A percentile compares a stretch with the other conserved stretches of the same genome.
These are phyloP conservation scores for Steinernema carpocapsae DNA, from an alignment of 2,888 invertebrate genomes.

Conservation along the genomic window DNA sequence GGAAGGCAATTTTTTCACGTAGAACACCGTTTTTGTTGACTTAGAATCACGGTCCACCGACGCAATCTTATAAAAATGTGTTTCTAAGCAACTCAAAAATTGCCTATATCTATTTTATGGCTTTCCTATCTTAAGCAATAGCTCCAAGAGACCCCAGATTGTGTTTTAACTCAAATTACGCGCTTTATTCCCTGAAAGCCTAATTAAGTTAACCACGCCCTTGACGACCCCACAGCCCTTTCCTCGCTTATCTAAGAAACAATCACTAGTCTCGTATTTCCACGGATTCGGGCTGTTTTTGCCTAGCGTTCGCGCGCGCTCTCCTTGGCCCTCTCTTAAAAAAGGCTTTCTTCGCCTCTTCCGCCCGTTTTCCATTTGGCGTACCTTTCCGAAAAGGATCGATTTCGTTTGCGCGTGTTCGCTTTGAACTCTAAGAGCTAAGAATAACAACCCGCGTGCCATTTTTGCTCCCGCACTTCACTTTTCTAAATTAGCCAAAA, in stretches of 20 bases:
- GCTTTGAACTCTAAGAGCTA: not conserved
- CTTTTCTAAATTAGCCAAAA: no score
- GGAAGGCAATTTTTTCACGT: no score
- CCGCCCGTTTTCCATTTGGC: constrained; percentile 4
- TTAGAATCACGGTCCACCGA: no score
- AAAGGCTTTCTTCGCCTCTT: not conserved
- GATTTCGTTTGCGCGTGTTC: constrained; percentile 30
- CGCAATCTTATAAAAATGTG: no score
- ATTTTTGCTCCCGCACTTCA: no score
- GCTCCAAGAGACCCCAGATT: not conserved
- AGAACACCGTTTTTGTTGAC: no score
- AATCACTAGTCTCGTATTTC: not conserved
- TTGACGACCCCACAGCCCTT: not conserved
- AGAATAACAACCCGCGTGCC: not conserved
- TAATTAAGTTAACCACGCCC: no score
- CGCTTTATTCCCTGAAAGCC: no score
- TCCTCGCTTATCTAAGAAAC: not conserved
- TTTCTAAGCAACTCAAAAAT: no score
- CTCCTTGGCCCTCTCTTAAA: not conserved
- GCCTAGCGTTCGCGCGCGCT: not conserved
- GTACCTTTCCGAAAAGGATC: constrained; percentile 32
- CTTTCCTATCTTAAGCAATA: no score
- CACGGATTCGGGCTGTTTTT: not conserved
- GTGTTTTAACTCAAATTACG: no score
- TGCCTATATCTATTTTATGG: no score